These are phyloP conservation scores for Chanos chanos DNA, from an alignment of 2,797 vertebrate species.

Conservation along the genomic window DNA sequence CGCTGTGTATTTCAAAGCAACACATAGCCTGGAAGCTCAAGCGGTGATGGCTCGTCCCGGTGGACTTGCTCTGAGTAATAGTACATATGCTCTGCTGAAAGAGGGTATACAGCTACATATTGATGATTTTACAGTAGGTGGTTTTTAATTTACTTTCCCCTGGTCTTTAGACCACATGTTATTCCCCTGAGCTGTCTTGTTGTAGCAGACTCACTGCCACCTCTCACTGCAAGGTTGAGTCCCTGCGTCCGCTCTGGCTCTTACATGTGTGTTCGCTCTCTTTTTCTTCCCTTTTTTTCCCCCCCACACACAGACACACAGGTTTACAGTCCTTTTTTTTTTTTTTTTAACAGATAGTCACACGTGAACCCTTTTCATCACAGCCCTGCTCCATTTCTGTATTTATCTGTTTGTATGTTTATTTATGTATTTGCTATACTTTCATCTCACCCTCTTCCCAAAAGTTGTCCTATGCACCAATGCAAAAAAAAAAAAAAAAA, in stretches of 20 bases:
- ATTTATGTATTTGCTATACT: not conserved
- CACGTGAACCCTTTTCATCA: slow-evolving; percentile 42
- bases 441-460: not conserved
- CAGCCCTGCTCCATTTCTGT: slow-evolving; percentile 32
- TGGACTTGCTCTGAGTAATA: slow-evolving; percentile 45
- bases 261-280: slow-evolving; percentile 14
- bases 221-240: slow-evolving; percentile 48
- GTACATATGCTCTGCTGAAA: slow-evolving; percentile 43
- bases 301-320: slow-evolving; percentile 12
- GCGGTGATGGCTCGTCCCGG: slow-evolving; percentile 33
- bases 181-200: slow-evolving; percentile 48
- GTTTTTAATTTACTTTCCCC: slow-evolving; percentile 58
- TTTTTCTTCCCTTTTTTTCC: slow-evolving; percentile 3
- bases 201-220: slow-evolving; percentile 40
- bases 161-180: slow-evolving; percentile 48
- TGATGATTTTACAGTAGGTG: slow-evolving; percentile 59
- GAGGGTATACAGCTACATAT: slow-evolving; percentile 42
- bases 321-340: slow-evolving; percentile 6
- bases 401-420: slow-evolving; percentile 31
- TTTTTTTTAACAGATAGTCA: slow-evolving; percentile 39
- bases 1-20: slow-evolving; percentile 24
- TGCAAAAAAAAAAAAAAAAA: no score
- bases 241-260: slow-evolving; percentile 19
- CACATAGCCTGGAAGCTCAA: not conserved
- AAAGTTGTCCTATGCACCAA: not conserved